Evolutionary conservation across 2,888 invertebrate species (phyloP).

Genomic region (Selenia dentaria): DNA sequence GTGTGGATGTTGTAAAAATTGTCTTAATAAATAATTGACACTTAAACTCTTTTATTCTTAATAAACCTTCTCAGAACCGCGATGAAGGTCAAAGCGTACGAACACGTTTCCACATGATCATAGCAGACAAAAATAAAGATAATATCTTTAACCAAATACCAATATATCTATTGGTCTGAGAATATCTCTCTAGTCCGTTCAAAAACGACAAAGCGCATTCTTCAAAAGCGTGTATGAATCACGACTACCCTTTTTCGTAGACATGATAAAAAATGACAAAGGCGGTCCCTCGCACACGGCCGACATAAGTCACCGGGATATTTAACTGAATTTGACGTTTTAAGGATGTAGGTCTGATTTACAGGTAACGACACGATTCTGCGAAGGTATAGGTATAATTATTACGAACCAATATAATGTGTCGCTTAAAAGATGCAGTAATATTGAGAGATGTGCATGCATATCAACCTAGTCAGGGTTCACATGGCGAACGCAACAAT

Average conservation of each 20-base stretch:
- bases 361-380: background rate
- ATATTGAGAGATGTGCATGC: too few relatives aligned
- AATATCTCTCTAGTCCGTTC: slow-evolving; percentile 10
- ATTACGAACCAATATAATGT: too few relatives aligned
- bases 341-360: slow-evolving; percentile 5
- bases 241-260: slow-evolving; percentile 19
- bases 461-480: too few relatives aligned
- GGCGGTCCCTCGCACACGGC: slow-evolving; percentile 5
- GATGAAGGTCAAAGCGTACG: background rate
- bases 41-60: too few relatives aligned
- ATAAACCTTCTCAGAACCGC: background rate
- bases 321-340: slow-evolving; percentile 32
- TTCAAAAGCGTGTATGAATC: slow-evolving; percentile 14
- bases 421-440: too few relatives aligned
- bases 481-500: too few relatives aligned
- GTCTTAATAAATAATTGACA: too few relatives aligned
- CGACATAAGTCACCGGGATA: slow-evolving; percentile 27
- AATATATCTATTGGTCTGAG: slow-evolving; percentile 15
- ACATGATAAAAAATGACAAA: slow-evolving; percentile 22
- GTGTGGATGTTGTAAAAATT: too few relatives aligned
- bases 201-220: slow-evolving; percentile 15
- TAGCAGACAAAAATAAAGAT: background rate
- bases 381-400: too few relatives aligned
- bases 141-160: slow-evolving; percentile 3
- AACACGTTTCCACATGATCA: background rate